A percentile compares a stretch with the other conserved stretches of the same genome.
These are phyloP conservation scores for Epinephelus lanceolatus DNA, from an alignment of 2,113 vertebrate species.

Conservation along the genomic window DNA sequence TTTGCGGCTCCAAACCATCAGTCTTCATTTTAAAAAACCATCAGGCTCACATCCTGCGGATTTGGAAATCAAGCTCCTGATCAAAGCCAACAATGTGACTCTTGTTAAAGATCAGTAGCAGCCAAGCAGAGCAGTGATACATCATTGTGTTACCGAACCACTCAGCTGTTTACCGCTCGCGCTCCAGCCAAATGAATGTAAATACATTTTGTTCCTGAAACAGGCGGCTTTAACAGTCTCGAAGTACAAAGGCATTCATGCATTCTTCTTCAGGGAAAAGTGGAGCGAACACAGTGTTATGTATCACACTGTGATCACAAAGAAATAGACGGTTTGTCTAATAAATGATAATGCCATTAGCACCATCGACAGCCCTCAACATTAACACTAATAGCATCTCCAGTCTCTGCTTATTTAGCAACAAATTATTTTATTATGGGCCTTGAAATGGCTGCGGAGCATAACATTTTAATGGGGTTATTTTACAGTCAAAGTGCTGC, in stretches of 20 bases:
- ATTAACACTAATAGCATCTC: slow-evolving; percentile 50
- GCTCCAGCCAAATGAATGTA: slow-evolving; percentile 37
- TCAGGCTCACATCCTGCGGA: slow-evolving; percentile 6
- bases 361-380: slow-evolving; percentile 30
- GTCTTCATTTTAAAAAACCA: background rate
- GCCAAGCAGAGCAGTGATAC: slow-evolving; percentile 43
- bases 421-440: slow-evolving; percentile 51
- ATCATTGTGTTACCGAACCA: slow-evolving; percentile 50
- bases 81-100: slow-evolving; percentile 48
- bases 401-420: slow-evolving; percentile 35
- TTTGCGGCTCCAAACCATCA: slow-evolving; percentile 20
- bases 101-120: slow-evolving; percentile 46
- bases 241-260: slow-evolving; percentile 22
- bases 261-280: slow-evolving; percentile 15
- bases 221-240: slow-evolving; percentile 36
- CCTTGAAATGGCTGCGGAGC: slow-evolving; percentile 26
- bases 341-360: slow-evolving; percentile 52
- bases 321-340: slow-evolving; percentile 41
- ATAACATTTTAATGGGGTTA: slow-evolving; percentile 44
- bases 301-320: slow-evolving; percentile 46
- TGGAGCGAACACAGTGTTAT: slow-evolving; percentile 15
- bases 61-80: slow-evolving; percentile 47
- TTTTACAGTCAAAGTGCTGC: slow-evolving; percentile 34
- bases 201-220: slow-evolving; percentile 44
- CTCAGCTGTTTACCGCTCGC: slow-evolving; percentile 47